phyloP scores from a whole-genome alignment of 2,888 invertebrate genomes.

The Reticulitermes lucifugus region DNA sequence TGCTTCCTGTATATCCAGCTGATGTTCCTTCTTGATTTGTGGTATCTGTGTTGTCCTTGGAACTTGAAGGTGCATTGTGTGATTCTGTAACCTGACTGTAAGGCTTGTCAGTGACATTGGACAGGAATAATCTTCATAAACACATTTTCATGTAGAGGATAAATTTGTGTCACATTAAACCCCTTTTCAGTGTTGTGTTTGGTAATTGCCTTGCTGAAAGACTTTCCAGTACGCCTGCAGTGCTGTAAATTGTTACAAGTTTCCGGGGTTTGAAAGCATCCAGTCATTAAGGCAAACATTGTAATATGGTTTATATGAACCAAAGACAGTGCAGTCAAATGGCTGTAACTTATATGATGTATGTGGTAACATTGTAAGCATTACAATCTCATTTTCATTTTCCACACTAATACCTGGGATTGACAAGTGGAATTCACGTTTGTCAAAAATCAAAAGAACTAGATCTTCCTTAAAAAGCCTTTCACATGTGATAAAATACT shows the following conservation, averaged over 20 bases:
- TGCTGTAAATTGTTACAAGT: slow-evolving; percentile 55
- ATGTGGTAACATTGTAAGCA: slow-evolving; percentile 57
- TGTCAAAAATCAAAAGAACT: slow-evolving; percentile 55
- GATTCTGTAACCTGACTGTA: not conserved
- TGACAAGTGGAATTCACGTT: slow-evolving; percentile 54
- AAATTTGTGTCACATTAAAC: not conserved
- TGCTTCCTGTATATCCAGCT: not conserved
- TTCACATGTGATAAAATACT: slow-evolving; percentile 51
- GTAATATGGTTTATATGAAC: slow-evolving; percentile 57
- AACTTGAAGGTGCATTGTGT: not conserved
- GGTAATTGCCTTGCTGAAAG: not conserved
- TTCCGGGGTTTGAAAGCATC: slow-evolving; percentile 57
- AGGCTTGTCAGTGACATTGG: not conserved
- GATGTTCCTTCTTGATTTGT: not conserved
- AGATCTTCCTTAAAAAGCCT: slow-evolving; percentile 51
- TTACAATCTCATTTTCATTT: slow-evolving; percentile 55
- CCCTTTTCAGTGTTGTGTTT: not conserved
- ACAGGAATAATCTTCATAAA: not conserved
- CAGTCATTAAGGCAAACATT: slow-evolving; percentile 56
- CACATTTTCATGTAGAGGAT: not conserved
- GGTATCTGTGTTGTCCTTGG: not conserved
- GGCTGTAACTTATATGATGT: slow-evolving; percentile 59
- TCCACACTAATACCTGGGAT: slow-evolving; percentile 55
- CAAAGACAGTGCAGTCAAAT: slow-evolving; percentile 57
- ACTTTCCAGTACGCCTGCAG: slow-evolving; percentile 36